Percentiles rank a stretch among this genome's conserved stretches.
Conservation (phyloP, 30 jellyfish, hydroid and myxozoan genomes). For the Clytia hemisphaerica region DNA sequence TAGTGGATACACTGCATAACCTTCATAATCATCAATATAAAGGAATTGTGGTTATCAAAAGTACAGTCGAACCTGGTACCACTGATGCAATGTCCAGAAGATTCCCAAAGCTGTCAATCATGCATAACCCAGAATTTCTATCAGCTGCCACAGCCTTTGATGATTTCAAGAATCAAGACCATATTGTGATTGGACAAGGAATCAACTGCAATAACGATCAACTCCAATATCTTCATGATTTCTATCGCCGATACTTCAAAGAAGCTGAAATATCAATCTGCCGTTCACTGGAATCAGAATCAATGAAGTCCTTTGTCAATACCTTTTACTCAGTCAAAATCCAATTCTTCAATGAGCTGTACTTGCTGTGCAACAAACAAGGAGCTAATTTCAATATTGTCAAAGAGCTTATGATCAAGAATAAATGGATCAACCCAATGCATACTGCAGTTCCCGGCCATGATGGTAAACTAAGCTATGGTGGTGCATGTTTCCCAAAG, state of each 20-base stretch:
- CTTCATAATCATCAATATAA: background rate
- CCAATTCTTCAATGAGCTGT: conserved; percentile 10
- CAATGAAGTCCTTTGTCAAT: conserved; percentile 12
- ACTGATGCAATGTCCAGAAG: conserved; percentile 1
- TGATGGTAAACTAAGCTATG: conserved; percentile 21
- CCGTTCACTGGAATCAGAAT: conserved; percentile 12
- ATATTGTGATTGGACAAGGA: conserved; percentile 8
- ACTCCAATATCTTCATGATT: background rate
- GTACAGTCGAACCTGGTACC: conserved; percentile 17
- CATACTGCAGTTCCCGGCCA: conserved; percentile 22
- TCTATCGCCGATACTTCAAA: background rate
- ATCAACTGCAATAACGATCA: conserved; percentile 1
- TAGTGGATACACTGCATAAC: background rate
- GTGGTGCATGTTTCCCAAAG: conserved; percentile 22
- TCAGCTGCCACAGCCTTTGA: conserved; percentile 16
- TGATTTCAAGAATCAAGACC: conserved; percentile 10
- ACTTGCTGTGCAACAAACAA: background rate
- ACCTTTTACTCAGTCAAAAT: conserved; percentile 6
- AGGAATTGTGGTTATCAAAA: conserved; percentile 2
- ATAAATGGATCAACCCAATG: conserved; percentile 16
- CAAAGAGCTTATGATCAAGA: conserved; percentile 6
- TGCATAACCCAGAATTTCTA: conserved; percentile 11
- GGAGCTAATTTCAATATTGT: background rate
- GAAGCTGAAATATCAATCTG: conserved; percentile 12
- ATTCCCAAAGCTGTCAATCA: background rate